Base-by-base conservation (phyloP, 2,113 vertebrate species). In the Platysternon megacephalum region DNA sequence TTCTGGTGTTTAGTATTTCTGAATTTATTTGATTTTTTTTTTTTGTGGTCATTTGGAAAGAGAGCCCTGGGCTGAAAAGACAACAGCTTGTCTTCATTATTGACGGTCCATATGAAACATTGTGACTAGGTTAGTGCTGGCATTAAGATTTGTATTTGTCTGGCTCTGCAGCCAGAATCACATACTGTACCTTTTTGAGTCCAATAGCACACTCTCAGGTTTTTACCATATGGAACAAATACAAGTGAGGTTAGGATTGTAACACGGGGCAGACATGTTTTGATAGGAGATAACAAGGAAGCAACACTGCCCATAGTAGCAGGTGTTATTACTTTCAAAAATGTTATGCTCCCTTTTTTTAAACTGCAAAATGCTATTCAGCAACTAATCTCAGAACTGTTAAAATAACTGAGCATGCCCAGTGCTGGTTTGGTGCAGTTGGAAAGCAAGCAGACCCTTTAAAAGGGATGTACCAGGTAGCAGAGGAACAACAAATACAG, bases 11-110 rank as follows among this genome's bases (percentile, higher is more conserved):
- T 51, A 2, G 42, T 88, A 79, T 22, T 79, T 39, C 19, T 29
- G 7, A 2, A 14, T 39, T 24, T 6, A n/a, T 29, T n/a, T 44
- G 26, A 44, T 79, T 8, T 4, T 53, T 32, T 29, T 29, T 82
- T 84, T 68, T 35, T 61, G 4, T n/a, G 16, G 61, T n/a, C 35
- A 26, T 76, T 76, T 44, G 22, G 72, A 39, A 21, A 51, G 68
- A 88, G 68, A 79, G 26, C 39, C 12, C 28, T 68, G 65, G 42
- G 39, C 84, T 58, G 61, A 88, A 84, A 93, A 87, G 79, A 53
- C 91, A 51, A 24, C 7, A 0, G 0, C 52, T 85, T 61, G 32
- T 76, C 79, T 68, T 74, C 51, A 29, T 55, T 46, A 0, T 84
- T 85, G 90, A 68, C 35, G 48, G 53, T n/a, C 61, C 42, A 16